These are phyloP conservation scores for Temnopleurus reevesii DNA, from an alignment of 53 echinoderm and acorn worm species.

Conservation along the genomic window DNA sequence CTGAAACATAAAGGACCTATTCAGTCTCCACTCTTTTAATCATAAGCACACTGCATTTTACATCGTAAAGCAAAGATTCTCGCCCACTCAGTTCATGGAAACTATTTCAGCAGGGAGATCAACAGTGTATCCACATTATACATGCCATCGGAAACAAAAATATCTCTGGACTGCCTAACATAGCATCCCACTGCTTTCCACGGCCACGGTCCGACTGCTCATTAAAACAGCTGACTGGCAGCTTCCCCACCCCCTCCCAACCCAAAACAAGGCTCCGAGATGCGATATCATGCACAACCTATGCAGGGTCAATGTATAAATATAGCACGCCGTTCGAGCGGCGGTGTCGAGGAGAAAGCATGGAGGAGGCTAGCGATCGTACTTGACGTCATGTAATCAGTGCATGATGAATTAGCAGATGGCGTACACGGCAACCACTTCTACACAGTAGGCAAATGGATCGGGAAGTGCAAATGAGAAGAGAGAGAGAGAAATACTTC, in stretches of 20 bases:
- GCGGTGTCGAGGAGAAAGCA: not conserved
- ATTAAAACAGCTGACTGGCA: constrained; percentile 12
- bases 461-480: not conserved
- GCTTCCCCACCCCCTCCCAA: constrained; percentile 4
- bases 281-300: not conserved
- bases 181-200: not conserved
- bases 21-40: not conserved
- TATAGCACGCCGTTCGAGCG: not conserved
- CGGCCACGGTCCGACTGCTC: not conserved
- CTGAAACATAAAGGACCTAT: no score
- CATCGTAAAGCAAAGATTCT: not conserved
- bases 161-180: not conserved
- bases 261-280: not conserved
- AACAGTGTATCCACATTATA: not conserved
- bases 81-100: not conserved
- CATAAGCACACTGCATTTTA: not conserved
- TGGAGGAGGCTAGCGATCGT: not conserved
- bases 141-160: not conserved
- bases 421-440: not conserved
- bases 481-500: not conserved
- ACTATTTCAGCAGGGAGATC: not conserved
- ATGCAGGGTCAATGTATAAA: constrained; percentile 4
- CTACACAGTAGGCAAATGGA: not conserved
- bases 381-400: constrained; percentile 26
- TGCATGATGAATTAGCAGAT: constrained; percentile 35